Base-by-base conservation (phyloP, 2,888 invertebrate genomes). In the Sminthurides aquaticus region DNA sequence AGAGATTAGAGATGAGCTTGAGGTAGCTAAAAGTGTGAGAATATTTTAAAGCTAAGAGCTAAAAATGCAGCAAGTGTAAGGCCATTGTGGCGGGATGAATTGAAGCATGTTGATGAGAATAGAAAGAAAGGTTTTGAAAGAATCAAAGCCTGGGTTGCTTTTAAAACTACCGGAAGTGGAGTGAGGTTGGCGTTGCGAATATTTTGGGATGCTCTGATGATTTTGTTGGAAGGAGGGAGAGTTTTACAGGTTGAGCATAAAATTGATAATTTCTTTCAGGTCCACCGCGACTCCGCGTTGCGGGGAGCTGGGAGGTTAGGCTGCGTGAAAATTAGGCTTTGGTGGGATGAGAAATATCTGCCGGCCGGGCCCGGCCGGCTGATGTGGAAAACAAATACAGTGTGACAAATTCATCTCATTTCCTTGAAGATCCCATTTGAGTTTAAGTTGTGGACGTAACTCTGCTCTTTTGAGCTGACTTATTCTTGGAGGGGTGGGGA, bases 341-440 rank as follows among this genome's bases (percentile, higher is more conserved):
- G n/a, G n/a, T n/a, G n/a, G n/a, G n/a, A n/a, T n/a, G n/a, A n/a
- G n/a, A n/a, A n/a, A n/a, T n/a, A n/a, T n/a, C n/a, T 34, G 8
- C 43, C 43, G 8, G 43, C 43, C 43, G 8, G 43, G 43, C 43
- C 43, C 5, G 15, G 15, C 43, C 43, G 8, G 43, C 43, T 34
- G 43, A 5, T 15, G 5, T 15, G 43, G 24, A 26, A 56, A 60
- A 11, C 29, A 61, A 61, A 61, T 52, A 59, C 29, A n/a, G 28
- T 61, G 60, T 61, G 60, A 61, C 60, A 61, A 61, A 61, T 61
- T 61, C 28, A 28, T 52, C 54, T 18, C 49, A 59, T 60, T 60
- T 60, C 48, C 27, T 60, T 49, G 49, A 48, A 52, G 20, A 52
- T 52, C 22, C 60, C 60, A 49, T 52, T 49, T 61, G 24, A 28